Evolutionary conservation across 1,140 invertebrate genomes (phyloP).

Genomic region (Tetragonula clypearis): DNA sequence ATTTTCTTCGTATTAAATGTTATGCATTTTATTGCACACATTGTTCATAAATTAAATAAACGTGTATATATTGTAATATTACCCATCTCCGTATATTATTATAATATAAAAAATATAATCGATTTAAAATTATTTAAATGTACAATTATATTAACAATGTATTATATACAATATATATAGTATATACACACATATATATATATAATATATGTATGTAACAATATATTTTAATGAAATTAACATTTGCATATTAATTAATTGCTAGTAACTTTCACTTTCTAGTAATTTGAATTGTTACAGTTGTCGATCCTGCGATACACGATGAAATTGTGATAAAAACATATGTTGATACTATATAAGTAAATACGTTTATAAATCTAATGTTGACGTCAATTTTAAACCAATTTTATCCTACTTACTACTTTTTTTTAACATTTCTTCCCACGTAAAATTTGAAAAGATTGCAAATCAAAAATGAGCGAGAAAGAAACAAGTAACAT

Average conservation of each 20-base stretch:
- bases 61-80: neutral
- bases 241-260: neutral
- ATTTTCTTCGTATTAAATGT: neutral
- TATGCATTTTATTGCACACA: neutral
- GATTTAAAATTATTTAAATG: too few species aligned
- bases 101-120: neutral
- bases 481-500: constrained; percentile 25
- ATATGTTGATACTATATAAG: neutral
- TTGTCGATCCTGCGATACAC: neutral
- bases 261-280: neutral
- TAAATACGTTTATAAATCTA: neutral
- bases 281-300: neutral
- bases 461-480: constrained; percentile 1
- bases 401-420: neutral
- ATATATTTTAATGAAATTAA: too few species aligned
- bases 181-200: too few species aligned
- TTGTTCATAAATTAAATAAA: neutral
- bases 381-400: neutral
- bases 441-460: neutral
- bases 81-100: neutral
- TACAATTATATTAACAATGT: too few species aligned
- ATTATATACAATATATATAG: too few species aligned
- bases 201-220: too few species aligned
- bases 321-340: neutral
- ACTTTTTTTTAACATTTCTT: neutral